Base-by-base conservation (phyloP, 2,888 invertebrate genomes). In the Epinotia brunnichana region DNA sequence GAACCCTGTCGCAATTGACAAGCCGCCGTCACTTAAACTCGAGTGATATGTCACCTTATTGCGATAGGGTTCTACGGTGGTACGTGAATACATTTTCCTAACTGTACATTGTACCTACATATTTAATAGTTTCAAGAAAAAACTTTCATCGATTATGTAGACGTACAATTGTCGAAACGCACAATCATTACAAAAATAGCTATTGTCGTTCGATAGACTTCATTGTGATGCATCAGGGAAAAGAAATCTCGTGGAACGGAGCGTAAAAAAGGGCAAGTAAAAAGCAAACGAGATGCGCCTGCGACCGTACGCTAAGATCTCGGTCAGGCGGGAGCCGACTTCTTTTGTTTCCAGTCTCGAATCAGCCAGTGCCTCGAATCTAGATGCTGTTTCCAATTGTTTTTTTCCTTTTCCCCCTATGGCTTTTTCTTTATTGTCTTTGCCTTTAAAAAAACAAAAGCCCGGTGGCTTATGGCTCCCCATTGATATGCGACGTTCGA, bases 401-500 rank as follows among this genome's bases (percentile, higher is more conserved):
- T 86, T 85, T 87, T 88, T 87, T 85, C 79, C 82, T 86, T 88
- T 90, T 85, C 79, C 79, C 83, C 83, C 85, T 87, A 85, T 85
- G 85, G 87, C 88, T 88, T 91, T 92, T 92, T 92, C 90, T 91
- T 92, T 93, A 92, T 92, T 92, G 91, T 92, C 90, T 90, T 89
- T 88, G 89, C 78, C 76, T 83, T 80, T 86, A 87, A 87, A 89
- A 90, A 85, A 88, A 84, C 83, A 88, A 89, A 87, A 87, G 83
- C 84, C 87, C 90, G 90, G 92, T 93, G 92, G 92, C 92, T 93
- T 93, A 93, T 93, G 92, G 92, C 88, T 90, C 91, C 90, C 92
- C 92, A 93, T 93, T 93, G 92, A 92, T 93, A 93, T 93, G 92
- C 92, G 90, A 90, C 89, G 88, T 90, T 91, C 91, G 91, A 89